Base-by-base conservation (phyloP, 2,888 invertebrate species). In the Beris chalybata region DNA sequence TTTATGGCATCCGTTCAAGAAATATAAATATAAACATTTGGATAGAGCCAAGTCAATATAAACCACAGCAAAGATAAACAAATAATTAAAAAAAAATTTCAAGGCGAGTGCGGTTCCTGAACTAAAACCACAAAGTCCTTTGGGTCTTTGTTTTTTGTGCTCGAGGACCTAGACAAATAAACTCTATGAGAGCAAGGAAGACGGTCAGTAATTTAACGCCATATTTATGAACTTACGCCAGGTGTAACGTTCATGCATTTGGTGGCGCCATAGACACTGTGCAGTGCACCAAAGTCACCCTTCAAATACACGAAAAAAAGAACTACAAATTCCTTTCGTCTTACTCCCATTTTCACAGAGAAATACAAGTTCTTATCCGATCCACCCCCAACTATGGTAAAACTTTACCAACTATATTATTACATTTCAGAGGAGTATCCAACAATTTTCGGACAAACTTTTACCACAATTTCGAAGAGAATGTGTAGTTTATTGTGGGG, bases 1-100 rank as follows among this genome's bases (percentile, higher is more conserved):
- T 38, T 61, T 61, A 61, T 61, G 50, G 61, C 61, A 61, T 61
- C 61, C 61, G 61, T 52, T 61, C 61, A 61, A 50, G 50, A 50
- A 61, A 61, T 59, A 50, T 61, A 50, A 61, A 61, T 38, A 52
- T 30, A 61, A 61, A 61, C 47, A 61, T 61, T 61, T 38, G 38
- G 50, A 50, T 32, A 5, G 32, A 30, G 22, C 13, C 13, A 22
- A 30, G 12, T 38, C 31, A 22, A 31, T n/a, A 29, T 6, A 61
- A 31, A 61, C 61, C 59, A 13, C 61, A 61, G 50, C 15, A 61
- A 47, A 52, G 52, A 38, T 43, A 43, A 61, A 43, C 52, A 61
- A 52, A 61, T 52, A 61, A 43, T 50, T 52, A 52, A 61, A 61
- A 52, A 61, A 9, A 45, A 22, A 44, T 52, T 13, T 30, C 50